Conservation (phyloP, 1,140 invertebrate species). For the Teleopsis dalmanni region DNA sequence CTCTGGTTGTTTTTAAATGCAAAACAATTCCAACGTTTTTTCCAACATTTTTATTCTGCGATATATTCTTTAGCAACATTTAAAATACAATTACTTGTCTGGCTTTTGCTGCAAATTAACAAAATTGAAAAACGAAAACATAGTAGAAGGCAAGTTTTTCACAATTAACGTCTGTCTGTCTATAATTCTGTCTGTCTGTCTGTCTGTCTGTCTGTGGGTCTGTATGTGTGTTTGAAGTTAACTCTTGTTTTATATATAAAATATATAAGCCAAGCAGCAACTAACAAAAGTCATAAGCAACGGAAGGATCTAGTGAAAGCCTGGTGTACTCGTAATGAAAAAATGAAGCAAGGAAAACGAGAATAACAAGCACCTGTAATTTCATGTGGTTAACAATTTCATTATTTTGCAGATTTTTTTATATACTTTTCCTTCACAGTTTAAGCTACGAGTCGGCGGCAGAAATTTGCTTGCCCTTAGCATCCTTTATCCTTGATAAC, state of each 20-base stretch:
- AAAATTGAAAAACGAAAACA: not conserved
- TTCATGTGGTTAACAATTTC: conserved; percentile 43
- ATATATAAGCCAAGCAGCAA: not conserved
- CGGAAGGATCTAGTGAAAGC: not conserved
- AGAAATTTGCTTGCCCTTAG: not conserved
- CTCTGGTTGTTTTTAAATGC: not conserved
- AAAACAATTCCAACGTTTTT: not conserved
- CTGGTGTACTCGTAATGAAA: not conserved
- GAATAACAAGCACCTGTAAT: conserved; percentile 12
- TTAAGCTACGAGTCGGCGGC: not conserved
- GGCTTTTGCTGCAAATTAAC: not conserved
- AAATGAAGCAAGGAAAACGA: not conserved
- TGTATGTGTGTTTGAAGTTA: not conserved
- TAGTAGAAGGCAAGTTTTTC: not conserved
- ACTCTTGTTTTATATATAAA: not conserved
- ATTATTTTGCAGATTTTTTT: not conserved
- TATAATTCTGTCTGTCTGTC: not conserved
- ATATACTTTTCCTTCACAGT: conserved; percentile 15
- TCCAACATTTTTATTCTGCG: not conserved
- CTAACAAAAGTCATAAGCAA: conserved; percentile 10
- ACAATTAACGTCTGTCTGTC: conserved; percentile 32
- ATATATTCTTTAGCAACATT: not conserved
- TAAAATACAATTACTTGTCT: conserved; percentile 11
- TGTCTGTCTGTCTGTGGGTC: not conserved
- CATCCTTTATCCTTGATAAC: too few species aligned